A percentile compares a stretch with the other conserved stretches of the same genome.
Evolutionary conservation across 2,888 invertebrate genomes (phyloP).

Genomic region (Piscicola geometra): DNA sequence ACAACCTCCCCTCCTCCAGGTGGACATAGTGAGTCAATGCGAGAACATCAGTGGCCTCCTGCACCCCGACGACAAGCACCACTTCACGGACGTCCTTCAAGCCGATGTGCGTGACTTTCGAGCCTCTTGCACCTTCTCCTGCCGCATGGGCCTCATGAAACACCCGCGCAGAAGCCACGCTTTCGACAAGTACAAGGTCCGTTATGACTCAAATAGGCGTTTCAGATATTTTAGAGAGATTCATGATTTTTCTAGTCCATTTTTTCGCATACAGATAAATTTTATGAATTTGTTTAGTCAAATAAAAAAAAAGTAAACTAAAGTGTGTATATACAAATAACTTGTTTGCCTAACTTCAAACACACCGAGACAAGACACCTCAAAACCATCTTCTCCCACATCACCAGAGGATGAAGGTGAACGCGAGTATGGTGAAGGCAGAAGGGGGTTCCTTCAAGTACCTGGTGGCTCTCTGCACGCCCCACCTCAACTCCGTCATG

Average conservation of each 20-base stretch:
- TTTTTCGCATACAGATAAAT: too few species aligned
- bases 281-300: too few species aligned
- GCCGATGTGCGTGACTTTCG: background rate
- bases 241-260: too few species aligned
- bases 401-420: slow-evolving; percentile 33
- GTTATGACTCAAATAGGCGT: too few species aligned
- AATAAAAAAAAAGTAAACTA: too few species aligned
- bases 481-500: slow-evolving; percentile 18
- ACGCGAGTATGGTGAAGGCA: background rate
- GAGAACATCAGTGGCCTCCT: slow-evolving; percentile 28
- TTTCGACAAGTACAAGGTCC: slow-evolving; percentile 34
- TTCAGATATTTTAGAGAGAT: too few species aligned
- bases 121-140: slow-evolving; percentile 26
- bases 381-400: background rate
- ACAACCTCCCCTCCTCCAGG: slow-evolving; percentile 8
- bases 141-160: slow-evolving; percentile 33
- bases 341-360: too few species aligned
- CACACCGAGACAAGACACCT: too few species aligned
- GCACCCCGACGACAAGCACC: slow-evolving; percentile 12
- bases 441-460: background rate
- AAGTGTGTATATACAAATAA: too few species aligned
- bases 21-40: slow-evolving; percentile 33
- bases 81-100: background rate
- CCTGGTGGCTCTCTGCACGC: slow-evolving; percentile 32
- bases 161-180: slow-evolving; percentile 30